These are phyloP conservation scores for Vidua macroura DNA, from an alignment of 2,113 vertebrate genomes.

Conservation along the genomic window DNA sequence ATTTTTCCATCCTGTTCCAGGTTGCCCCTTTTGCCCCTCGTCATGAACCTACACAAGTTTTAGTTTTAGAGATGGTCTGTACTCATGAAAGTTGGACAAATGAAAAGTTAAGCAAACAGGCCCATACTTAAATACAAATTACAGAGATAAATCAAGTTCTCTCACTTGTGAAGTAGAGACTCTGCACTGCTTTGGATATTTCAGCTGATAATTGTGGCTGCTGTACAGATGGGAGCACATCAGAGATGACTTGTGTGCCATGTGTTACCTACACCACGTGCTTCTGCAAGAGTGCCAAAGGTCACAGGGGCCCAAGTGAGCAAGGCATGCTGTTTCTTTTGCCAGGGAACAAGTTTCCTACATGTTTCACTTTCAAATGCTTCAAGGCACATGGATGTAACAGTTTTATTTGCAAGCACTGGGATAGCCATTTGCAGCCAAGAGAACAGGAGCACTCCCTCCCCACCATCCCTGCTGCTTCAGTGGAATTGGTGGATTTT, in stretches of 20 bases:
- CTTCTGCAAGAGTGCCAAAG: not conserved
- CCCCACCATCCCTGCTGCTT: rapidly evolving
- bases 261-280: rapidly evolving
- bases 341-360: not conserved
- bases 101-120: not conserved
- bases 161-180: not conserved
- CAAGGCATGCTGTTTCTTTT: not conserved
- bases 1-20: not conserved
- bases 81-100: not conserved
- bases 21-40: not conserved
- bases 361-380: not conserved
- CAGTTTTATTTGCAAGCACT: not conserved
- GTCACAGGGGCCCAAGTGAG: not conserved
- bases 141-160: not conserved
- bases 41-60: not conserved
- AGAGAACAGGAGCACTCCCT: not conserved
- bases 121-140: not conserved
- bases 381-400: not conserved
- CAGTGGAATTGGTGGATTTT: not conserved
- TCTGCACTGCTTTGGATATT: not conserved
- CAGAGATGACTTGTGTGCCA: rapidly evolving
- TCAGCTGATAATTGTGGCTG: not conserved
- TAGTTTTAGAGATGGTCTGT: not conserved
- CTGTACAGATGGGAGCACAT: not conserved
- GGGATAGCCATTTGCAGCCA: not conserved